These are phyloP conservation scores for Pachydiplax longipennis DNA, from an alignment of 2,888 invertebrate genomes.

Conservation along the genomic window DNA sequence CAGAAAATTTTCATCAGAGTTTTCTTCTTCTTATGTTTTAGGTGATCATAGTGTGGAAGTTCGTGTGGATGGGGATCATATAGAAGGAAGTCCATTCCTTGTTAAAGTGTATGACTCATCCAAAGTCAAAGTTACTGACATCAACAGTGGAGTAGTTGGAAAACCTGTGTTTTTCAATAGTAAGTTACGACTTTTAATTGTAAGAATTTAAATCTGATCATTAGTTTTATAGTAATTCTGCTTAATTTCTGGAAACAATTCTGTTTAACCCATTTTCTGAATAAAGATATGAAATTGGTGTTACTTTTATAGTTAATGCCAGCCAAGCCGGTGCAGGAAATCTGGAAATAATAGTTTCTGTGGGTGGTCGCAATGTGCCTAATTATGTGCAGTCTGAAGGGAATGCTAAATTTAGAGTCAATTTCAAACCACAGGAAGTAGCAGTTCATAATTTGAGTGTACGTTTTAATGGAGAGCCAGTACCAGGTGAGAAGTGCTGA, in stretches of 20 bases:
- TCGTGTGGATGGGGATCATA: conserved; percentile 73
- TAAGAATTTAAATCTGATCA: background rate
- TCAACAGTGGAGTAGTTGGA: conserved; percentile 88
- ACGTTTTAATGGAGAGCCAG: conserved; percentile 74
- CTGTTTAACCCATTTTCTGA: conserved; percentile 55
- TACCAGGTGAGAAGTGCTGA: conserved; percentile 62
- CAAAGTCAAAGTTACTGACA: conserved; percentile 93
- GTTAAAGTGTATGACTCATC: conserved; percentile 96
- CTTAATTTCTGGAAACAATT: background rate
- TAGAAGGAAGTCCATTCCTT: conserved; percentile 94
- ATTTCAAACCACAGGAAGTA: conserved; percentile 95
- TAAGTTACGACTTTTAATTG: conserved; percentile 59
- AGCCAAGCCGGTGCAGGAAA: conserved; percentile 87
- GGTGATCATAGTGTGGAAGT: conserved; percentile 91
- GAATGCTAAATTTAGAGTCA: conserved; percentile 91
- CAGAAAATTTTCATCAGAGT: background rate
- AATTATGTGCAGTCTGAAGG: conserved; percentile 98
- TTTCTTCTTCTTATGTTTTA: conserved; percentile 51
- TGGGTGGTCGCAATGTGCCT: conserved; percentile 94
- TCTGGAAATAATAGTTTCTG: conserved; percentile 96
- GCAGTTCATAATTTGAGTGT: conserved; percentile 92
- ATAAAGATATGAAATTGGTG: conserved; percentile 41
- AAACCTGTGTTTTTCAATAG: conserved; percentile 95
- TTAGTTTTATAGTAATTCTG: background rate
- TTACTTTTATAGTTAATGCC: conserved; percentile 62